phyloP scores from a whole-genome alignment of 2,797 vertebrate genomes.

The Sebastes reedi region DNA sequence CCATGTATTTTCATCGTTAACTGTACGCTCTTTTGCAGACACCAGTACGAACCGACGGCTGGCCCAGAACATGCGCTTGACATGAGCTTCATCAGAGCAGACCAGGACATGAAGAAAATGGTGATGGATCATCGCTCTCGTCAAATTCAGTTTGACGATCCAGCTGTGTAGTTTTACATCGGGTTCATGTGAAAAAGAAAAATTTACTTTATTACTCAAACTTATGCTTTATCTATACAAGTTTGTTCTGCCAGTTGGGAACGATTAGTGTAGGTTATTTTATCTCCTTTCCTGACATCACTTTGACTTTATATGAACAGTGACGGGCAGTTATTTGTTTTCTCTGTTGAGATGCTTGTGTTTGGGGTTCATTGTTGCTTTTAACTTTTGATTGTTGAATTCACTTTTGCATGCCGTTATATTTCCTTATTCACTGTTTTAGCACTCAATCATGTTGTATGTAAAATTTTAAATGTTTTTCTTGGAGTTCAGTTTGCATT shows the following conservation, averaged over 20 bases:
- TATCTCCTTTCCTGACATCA: not conserved
- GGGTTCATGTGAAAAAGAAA: not conserved
- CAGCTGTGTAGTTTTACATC: not conserved
- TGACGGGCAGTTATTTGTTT: not conserved
- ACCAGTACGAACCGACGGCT: conserved; percentile 29
- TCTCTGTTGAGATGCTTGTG: not conserved
- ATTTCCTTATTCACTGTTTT: not conserved
- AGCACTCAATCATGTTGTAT: not conserved
- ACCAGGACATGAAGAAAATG: conserved; percentile 66
- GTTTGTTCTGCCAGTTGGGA: not conserved
- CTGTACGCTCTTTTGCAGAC: conserved; percentile 13
- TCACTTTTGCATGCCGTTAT: fast-evolving
- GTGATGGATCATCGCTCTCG: conserved; percentile 41
- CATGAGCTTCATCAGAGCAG: conserved; percentile 11
- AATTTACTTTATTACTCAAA: not conserved
- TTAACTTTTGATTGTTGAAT: not conserved
- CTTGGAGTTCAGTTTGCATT: not conserved
- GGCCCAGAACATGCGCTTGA: conserved; percentile 36
- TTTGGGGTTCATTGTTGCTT: not conserved
- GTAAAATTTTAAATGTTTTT: not conserved
- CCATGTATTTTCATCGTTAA: not conserved
- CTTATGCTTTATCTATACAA: not conserved
- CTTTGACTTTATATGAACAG: not conserved
- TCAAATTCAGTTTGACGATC: conserved; percentile 41
- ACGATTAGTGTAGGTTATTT: not conserved